Evolutionary conservation across 2,888 invertebrate genomes (phyloP).

Genomic region (Nemoura dubitans): DNA sequence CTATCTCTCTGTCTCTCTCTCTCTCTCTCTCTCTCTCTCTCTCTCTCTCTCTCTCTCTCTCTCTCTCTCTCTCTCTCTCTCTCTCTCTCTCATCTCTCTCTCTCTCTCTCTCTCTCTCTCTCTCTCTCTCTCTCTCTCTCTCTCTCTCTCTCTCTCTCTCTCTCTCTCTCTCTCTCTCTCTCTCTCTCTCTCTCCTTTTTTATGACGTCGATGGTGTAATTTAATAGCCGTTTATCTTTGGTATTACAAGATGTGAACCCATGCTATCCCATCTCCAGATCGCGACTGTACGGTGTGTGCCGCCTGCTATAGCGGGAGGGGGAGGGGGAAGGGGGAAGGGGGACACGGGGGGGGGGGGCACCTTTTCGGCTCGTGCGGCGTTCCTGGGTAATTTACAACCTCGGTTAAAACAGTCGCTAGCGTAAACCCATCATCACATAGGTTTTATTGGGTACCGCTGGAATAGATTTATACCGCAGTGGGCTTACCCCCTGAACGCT

Average conservation of each 20-base stretch:
- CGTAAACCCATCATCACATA: conserved; percentile 32
- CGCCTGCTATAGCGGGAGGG: no score
- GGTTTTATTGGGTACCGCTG: conserved; percentile 24
- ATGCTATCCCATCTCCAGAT: no score
- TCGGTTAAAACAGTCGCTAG: conserved; percentile 16
- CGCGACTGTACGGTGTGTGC: no score
- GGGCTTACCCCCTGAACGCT: conserved; percentile 10
- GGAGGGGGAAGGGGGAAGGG: not conserved
- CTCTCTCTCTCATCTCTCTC: not conserved
- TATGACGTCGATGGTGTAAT: not conserved
- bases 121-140: not conserved
- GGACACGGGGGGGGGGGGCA: not conserved
- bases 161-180: not conserved
- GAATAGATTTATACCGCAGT: conserved; percentile 30
- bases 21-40: not conserved
- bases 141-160: not conserved
- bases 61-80: not conserved
- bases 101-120: not conserved
- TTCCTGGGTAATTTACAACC: not conserved
- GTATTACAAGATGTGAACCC: not conserved
- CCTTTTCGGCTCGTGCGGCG: not conserved
- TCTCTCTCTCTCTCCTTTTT: no score
- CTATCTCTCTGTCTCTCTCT: no score
- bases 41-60: not conserved
- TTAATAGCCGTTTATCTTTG: not conserved